phyloP scores from a whole-genome alignment of 2,113 vertebrate genomes.

The Grus americana region DNA sequence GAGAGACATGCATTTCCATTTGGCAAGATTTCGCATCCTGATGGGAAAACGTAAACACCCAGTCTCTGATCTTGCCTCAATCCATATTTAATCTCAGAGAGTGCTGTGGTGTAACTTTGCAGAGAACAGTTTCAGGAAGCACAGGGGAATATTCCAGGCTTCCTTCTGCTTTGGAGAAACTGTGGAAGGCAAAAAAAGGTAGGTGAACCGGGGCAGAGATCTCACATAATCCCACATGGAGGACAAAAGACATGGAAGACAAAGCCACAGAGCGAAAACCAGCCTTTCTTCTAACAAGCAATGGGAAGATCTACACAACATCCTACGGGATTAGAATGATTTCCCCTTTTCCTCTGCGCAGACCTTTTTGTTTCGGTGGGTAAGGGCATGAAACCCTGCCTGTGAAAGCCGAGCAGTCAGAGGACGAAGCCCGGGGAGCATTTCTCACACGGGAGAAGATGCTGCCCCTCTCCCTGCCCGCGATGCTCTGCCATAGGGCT shows the following conservation, averaged over 20 bases:
- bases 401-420: not conserved
- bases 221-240: not conserved
- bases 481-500: not conserved
- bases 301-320: not conserved
- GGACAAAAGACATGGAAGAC: not conserved
- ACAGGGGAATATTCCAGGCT: not conserved
- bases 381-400: not conserved
- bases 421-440: not conserved
- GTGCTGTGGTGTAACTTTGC: not conserved
- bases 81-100: constrained; percentile 29
- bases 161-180: not conserved
- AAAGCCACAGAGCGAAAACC: not conserved
- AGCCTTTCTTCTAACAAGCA: not conserved
- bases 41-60: constrained; percentile 4
- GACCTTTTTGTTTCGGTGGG: not conserved
- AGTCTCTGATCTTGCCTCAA: not conserved
- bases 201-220: not conserved
- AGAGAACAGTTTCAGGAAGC: not conserved
- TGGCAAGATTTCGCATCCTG: constrained; percentile 15
- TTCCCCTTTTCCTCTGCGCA: not conserved
- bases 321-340: not conserved
- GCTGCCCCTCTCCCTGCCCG: not conserved
- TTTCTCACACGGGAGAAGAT: not conserved
- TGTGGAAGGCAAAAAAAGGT: not conserved
- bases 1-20: not conserved